Evolutionary conservation across 2,797 vertebrate species (phyloP).

Genomic region (Triplophysa bombifrons): DNA sequence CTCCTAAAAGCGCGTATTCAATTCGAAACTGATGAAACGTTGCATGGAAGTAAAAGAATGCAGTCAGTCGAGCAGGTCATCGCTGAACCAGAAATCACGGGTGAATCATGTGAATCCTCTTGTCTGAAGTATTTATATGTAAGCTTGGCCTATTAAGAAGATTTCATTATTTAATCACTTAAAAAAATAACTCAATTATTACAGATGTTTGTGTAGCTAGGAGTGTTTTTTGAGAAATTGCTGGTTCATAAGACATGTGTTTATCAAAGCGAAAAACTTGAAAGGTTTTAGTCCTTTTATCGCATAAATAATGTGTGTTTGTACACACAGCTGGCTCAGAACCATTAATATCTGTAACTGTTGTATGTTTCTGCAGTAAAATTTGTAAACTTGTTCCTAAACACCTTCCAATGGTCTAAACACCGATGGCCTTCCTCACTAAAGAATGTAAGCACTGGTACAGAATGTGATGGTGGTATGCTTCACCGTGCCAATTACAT

Average conservation of each 20-base stretch:
- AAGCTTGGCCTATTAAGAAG: not conserved
- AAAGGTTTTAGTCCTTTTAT: constrained; percentile 22
- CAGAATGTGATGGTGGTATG: not conserved
- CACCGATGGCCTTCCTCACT: not conserved
- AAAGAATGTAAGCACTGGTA: constrained; percentile 10
- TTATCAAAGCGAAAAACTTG: not conserved
- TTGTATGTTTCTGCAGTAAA: constrained; percentile 7
- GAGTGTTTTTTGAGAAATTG: not conserved
- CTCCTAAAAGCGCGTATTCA: not conserved
- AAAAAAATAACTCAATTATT: not conserved
- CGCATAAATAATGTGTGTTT: constrained; percentile 1
- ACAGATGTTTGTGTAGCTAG: not conserved
- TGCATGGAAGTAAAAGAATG: not conserved
- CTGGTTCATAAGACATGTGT: not conserved
- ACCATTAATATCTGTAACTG: not conserved
- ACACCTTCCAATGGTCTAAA: not conserved
- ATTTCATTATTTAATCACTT: not conserved
- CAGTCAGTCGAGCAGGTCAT: not conserved
- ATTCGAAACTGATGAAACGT: not conserved
- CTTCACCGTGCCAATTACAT: not conserved
- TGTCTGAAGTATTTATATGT: not conserved
- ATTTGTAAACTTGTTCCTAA: not conserved
- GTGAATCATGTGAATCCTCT: not conserved
- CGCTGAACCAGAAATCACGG: not conserved
- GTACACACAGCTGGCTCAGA: not conserved